Percentiles rank a stretch among this genome's conserved stretches.
phyloP scores from a whole-genome alignment of 2,113 vertebrate species.

The Gobius niger region DNA sequence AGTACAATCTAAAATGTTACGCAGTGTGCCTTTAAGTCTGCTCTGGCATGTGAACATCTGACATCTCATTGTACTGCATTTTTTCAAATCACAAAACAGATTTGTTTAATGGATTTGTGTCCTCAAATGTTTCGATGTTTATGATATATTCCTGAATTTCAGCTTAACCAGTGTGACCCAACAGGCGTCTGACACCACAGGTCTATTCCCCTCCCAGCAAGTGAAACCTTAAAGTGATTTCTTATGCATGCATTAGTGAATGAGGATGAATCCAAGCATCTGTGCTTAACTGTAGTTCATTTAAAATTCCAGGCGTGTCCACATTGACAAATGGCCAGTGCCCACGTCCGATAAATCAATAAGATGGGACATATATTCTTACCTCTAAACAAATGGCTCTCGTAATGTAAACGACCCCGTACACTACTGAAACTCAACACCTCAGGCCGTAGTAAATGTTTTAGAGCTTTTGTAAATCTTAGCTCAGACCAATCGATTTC shows the following conservation, averaged over 20 bases:
- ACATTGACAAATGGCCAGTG: neutral
- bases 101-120: too few species aligned
- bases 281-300: neutral
- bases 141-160: too few species aligned
- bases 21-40: too few species aligned
- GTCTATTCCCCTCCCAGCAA: too few species aligned
- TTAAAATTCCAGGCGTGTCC: slow-evolving; percentile 3
- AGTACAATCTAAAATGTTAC: too few species aligned
- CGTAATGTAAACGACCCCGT: neutral
- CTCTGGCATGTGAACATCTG: too few species aligned
- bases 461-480: neutral
- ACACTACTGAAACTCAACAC: neutral
- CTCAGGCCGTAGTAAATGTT: neutral
- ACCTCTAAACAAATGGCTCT: slow-evolving; percentile 3
- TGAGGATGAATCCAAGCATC: neutral
- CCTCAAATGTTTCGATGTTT: too few species aligned
- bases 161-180: too few species aligned
- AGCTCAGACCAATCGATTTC: neutral
- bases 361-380: slow-evolving; percentile 5
- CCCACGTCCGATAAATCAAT: slow-evolving; percentile 4
- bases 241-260: neutral
- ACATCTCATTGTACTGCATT: too few species aligned
- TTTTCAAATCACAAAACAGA: too few species aligned
- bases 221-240: neutral
- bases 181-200: too few species aligned